Evolutionary conservation across 2,797 vertebrate species (phyloP), one percentile per base, ranked within the genome.

Genomic region (Gymnodraco acuticeps): DNA sequence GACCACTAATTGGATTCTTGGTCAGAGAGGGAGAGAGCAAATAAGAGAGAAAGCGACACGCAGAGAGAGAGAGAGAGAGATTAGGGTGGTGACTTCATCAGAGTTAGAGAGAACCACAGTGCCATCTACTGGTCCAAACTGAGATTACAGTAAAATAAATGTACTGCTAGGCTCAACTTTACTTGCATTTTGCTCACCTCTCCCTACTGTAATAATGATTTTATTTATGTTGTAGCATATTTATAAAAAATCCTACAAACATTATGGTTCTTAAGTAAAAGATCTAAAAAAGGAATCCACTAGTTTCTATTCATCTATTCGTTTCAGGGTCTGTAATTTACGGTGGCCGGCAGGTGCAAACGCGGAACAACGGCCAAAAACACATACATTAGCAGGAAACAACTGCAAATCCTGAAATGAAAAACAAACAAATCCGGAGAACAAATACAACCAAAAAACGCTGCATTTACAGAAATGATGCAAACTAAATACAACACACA

Each of bases 1-100:
- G 88, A 91, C 87, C 89, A 90, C 91, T 94, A 93, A 93, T 93
- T 92, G 93, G 87, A 91, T 92, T 93, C 84, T 89, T 92, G 92
- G 91, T 93, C 88, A 91, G 91, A 74, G 83, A 81, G 84, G 86
- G 83, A 80, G 78, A 54, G 77, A 73, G 20, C 2, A 48, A 45
- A 64, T 23, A 42, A 62, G 64, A 54, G 53, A 33, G 66, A 51
- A 38, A 33, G 70, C 65, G 72, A 41, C 70, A 27, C 45, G 51
- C 68, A 33, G 53, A 45, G 31, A 33, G 70, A 69, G 73, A 38
- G 27, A 15, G 64, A 54, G 64, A 12, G 75, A 15, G 53, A 51
- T 45, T 41, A 50, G 61, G 64, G 62, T 50, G 70, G 72, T 60
- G 76, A 69, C 69, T 63, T 69, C 63, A 54, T 76, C 42, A n/a